Evolutionary conservation across 2,113 vertebrate genomes (phyloP).

Genomic region (Dipodomys stephensi): DNA sequence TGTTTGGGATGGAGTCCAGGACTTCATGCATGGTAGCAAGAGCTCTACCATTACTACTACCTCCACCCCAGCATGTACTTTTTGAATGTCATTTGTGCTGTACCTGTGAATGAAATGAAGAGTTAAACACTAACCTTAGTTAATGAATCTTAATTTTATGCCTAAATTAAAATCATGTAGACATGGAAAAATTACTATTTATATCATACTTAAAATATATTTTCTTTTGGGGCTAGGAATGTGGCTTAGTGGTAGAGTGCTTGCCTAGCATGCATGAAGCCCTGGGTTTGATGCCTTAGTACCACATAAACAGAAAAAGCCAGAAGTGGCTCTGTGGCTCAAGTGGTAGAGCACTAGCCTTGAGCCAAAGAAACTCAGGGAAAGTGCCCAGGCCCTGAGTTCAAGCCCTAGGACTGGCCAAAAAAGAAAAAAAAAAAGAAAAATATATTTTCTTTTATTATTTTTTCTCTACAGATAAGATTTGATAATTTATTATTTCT

Average conservation of each 20-base stretch:
- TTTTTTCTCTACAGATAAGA: neutral
- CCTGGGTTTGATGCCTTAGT: too few species aligned
- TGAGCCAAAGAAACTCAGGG: too few species aligned
- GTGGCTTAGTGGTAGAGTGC: too few species aligned
- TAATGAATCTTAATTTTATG: slow-evolving; percentile 3
- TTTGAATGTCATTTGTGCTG: slow-evolving; percentile 17
- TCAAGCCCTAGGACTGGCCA: too few species aligned
- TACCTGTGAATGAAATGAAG: neutral
- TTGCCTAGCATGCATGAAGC: too few species aligned
- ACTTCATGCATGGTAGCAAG: neutral
- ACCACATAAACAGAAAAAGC: too few species aligned
- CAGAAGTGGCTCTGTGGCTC: too few species aligned
- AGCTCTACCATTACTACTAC: neutral
- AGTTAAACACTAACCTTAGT: slow-evolving; percentile 43
- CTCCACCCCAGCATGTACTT: neutral
- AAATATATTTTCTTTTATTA: slow-evolving; percentile 26
- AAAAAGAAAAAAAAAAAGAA: too few species aligned
- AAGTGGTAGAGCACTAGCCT: too few species aligned
- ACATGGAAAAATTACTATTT: neutral
- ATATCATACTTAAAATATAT: neutral
- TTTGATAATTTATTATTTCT: neutral
- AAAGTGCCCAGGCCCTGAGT: too few species aligned
- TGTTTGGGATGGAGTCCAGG: neutral
- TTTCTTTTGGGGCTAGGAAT: neutral
- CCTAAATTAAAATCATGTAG: neutral